Conservation (phyloP, 2,113 vertebrate genomes). For the Felis catus region DNA sequence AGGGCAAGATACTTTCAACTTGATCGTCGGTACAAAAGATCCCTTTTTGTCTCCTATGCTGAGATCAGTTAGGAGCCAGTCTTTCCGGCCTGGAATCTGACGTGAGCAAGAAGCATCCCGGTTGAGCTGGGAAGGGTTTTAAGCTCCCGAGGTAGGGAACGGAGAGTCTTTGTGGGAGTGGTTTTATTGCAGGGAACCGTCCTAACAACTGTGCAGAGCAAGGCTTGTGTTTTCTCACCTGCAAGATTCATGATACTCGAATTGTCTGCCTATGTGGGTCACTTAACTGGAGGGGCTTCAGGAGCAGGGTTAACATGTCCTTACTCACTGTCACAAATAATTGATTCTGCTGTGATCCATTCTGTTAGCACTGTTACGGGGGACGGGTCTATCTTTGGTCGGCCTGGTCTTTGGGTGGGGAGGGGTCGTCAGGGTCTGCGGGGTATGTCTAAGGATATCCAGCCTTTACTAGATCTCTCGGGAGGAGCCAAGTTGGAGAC, state of each 20-base stretch:
- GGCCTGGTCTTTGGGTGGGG: neutral
- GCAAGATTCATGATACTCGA: neutral
- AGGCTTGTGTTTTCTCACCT: neutral
- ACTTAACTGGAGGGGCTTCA: neutral
- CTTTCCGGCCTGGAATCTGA: neutral
- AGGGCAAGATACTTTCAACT: neutral
- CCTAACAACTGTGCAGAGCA: neutral
- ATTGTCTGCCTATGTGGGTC: neutral
- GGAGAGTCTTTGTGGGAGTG: neutral
- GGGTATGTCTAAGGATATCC: neutral
- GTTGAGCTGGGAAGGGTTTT: neutral
- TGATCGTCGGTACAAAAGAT: neutral
- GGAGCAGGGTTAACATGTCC: neutral
- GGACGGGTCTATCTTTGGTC: too few relatives aligned
- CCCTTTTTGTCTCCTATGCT: neutral
- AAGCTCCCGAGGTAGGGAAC: fast-evolving
- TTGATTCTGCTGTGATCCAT: neutral
- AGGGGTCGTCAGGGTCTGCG: too few relatives aligned
- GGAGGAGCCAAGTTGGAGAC: neutral
- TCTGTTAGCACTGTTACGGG: fast-evolving
- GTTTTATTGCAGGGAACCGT: too few relatives aligned
- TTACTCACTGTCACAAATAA: neutral
- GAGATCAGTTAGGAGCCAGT: neutral
- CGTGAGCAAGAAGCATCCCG: neutral
- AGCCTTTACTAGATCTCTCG: neutral